phyloP scores from a whole-genome alignment of 2,888 invertebrate genomes.

The Meganola albula region DNA sequence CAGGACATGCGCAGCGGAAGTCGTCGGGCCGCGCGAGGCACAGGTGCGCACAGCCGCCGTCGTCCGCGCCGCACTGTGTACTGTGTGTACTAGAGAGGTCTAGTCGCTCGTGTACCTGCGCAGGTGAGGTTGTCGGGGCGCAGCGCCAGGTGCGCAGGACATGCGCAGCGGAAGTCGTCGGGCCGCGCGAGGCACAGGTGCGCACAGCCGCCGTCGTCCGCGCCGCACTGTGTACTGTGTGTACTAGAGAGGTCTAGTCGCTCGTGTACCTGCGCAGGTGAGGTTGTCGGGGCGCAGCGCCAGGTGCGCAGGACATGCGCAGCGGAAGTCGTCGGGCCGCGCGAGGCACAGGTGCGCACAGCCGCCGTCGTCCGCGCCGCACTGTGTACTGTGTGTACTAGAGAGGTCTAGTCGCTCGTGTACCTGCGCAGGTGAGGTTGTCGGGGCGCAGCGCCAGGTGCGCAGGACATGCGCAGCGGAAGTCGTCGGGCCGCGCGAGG shows the following conservation, averaged over 20 bases:
- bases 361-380: conserved; percentile 87
- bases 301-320: conserved; percentile 92
- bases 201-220: neutral
- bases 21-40: conserved; percentile 29
- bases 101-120: conserved; percentile 46
- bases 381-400: conserved; percentile 82
- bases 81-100: neutral
- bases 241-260: neutral
- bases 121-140: conserved; percentile 83
- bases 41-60: neutral
- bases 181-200: neutral
- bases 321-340: conserved; percentile 62
- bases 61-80: neutral
- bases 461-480: conserved; percentile 88
- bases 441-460: conserved; percentile 85
- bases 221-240: no score
- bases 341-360: conserved; percentile 91
- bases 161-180: conserved; percentile 76
- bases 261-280: conserved; percentile 79
- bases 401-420: no score
- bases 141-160: conserved; percentile 89
- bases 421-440: conserved; percentile 83
- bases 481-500: conserved; percentile 74
- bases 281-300: conserved; percentile 81
- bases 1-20: conserved; percentile 85